These are phyloP conservation scores for Protaetia brevitarsis DNA, from an alignment of 1,140 invertebrate genomes.

Conservation along the genomic window DNA sequence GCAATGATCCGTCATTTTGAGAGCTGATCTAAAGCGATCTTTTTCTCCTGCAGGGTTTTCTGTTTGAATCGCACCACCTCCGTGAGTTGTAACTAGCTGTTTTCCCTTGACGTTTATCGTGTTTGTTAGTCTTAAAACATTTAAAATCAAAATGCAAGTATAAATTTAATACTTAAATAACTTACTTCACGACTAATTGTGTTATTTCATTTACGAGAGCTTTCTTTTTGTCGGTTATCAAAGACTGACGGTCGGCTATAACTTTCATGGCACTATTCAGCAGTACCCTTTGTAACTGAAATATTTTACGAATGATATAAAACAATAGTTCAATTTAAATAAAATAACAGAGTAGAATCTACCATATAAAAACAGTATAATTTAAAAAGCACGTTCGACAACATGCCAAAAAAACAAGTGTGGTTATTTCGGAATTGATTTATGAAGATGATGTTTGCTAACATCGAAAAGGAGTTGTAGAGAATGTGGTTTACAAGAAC, in stretches of 20 bases:
- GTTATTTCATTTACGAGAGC: slow-evolving; percentile 80
- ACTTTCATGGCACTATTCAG: slow-evolving; percentile 83
- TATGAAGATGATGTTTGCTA: too few relatives aligned
- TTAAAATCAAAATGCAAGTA: slow-evolving; percentile 24
- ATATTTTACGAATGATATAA: slow-evolving; percentile 23
- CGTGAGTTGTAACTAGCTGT: slow-evolving; percentile 72
- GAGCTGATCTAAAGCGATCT: slow-evolving; percentile 72
- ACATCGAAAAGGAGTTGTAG: too few relatives aligned
- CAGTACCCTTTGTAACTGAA: slow-evolving; percentile 75
- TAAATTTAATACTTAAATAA: slow-evolving; percentile 26
- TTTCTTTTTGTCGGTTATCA: slow-evolving; percentile 81
- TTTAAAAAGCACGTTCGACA: too few relatives aligned
- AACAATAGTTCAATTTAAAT: too few relatives aligned
- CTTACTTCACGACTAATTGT: slow-evolving; percentile 78
- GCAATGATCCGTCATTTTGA: slow-evolving; percentile 83
- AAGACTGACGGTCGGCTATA: slow-evolving; percentile 75
- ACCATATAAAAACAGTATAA: too few relatives aligned
- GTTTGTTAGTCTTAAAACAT: slow-evolving; percentile 67
- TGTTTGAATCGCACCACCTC: slow-evolving; percentile 82
- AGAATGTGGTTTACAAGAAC: too few relatives aligned
- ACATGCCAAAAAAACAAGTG: too few relatives aligned
- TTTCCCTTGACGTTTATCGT: slow-evolving; percentile 79
- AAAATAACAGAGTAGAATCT: too few relatives aligned
- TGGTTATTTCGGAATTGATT: too few relatives aligned
- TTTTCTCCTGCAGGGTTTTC: slow-evolving; percentile 78